phyloP scores from a whole-genome alignment of 2,888 invertebrate species.

The Glyphotaelius pellucidus region DNA sequence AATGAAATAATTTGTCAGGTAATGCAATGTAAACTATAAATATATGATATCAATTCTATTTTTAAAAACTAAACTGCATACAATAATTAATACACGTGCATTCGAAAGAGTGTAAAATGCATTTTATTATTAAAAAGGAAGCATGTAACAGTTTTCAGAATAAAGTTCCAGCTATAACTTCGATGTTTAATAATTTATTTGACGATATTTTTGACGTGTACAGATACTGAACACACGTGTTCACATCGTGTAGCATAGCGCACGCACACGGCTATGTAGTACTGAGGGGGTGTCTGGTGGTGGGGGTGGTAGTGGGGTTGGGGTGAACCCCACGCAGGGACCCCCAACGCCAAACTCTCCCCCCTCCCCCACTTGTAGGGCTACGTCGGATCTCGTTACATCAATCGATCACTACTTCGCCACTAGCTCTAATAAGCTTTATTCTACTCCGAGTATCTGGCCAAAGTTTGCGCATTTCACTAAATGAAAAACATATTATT shows the following conservation, averaged over 20 bases:
- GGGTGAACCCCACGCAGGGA: not conserved
- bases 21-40: not conserved
- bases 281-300: not conserved
- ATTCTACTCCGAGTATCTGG: not conserved
- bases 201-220: not conserved
- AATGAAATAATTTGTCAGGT: not conserved
- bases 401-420: constrained; percentile 40
- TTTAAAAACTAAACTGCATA: not conserved
- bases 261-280: constrained; percentile 5
- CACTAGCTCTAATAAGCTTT: not conserved
- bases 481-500: not conserved
- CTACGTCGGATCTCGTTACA: constrained; percentile 45
- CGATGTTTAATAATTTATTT: not conserved
- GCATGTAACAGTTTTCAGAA: not conserved
- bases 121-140: not conserved
- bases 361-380: constrained; percentile 33
- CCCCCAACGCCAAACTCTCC: not conserved
- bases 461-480: not conserved
- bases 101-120: not conserved
- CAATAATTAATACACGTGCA: not conserved
- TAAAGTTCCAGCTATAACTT: not conserved
- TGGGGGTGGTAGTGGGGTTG: not conserved
- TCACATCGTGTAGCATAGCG: constrained; percentile 4
- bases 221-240: constrained; percentile 22
- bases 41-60: not conserved